These are phyloP conservation scores for Chironomus striatipennis DNA, from an alignment of 1,140 invertebrate genomes.

Conservation along the genomic window DNA sequence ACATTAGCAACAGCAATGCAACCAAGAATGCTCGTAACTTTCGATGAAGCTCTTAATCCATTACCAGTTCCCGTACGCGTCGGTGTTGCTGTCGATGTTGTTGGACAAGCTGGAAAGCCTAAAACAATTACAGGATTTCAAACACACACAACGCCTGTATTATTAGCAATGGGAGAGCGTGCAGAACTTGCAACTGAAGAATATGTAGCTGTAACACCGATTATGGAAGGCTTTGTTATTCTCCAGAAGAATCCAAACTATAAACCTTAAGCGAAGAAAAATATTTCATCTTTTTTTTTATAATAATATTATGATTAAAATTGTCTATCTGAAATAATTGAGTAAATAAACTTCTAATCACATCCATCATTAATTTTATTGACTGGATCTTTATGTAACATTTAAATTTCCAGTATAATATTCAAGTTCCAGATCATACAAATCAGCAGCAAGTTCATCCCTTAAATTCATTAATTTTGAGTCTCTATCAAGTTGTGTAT, in stretches of 20 bases:
- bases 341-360: background rate
- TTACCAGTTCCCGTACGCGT: constrained; percentile 93
- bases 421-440: constrained; percentile 96
- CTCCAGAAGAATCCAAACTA: constrained; percentile 75
- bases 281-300: background rate
- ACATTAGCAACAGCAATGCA: constrained; percentile 96
- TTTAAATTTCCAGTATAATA: constrained; percentile 93
- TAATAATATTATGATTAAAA: background rate
- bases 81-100: constrained; percentile 96
- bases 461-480: constrained; percentile 83
- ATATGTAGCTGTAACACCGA: constrained; percentile 87
- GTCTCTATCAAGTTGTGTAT: constrained; percentile 86
- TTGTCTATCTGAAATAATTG: background rate
- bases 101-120: constrained; percentile 98
- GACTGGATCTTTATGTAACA: background rate
- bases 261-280: constrained; percentile 36
- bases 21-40: constrained; percentile 98
- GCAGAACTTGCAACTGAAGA: constrained; percentile 98
- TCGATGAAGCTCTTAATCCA: constrained; percentile 91
- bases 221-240: constrained; percentile 99
- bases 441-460: constrained; percentile 90
- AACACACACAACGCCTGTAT: constrained; percentile 97
- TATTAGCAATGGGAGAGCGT: constrained; percentile 92
- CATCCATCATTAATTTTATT: background rate
- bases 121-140: constrained; percentile 99